Evolutionary conservation across 2,888 invertebrate genomes (phyloP).

Genomic region (Nomada flava): DNA sequence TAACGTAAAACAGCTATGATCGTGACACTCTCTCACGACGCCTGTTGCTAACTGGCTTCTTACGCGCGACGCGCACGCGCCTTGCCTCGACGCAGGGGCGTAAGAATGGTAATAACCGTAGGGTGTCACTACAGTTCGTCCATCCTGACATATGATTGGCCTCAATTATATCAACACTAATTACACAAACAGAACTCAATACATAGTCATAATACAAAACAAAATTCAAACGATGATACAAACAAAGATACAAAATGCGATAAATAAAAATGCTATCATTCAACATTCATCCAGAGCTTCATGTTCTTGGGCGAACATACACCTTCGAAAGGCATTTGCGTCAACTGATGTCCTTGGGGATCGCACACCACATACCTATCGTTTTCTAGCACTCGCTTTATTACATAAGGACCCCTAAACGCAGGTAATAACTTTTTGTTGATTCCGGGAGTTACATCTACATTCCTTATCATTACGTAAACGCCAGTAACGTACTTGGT

Average conservation of each 20-base stretch:
- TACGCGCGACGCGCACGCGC: too few species aligned
- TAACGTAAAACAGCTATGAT: too few species aligned
- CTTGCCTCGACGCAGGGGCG: too few species aligned
- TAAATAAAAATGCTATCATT: neutral
- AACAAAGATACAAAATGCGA: neutral
- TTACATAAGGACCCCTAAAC: constrained; percentile 32
- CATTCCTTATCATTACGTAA: constrained; percentile 29
- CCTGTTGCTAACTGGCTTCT: too few species aligned
- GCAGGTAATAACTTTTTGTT: constrained; percentile 30
- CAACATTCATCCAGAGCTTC: constrained; percentile 1
- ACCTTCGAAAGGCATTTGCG: constrained; percentile 18
- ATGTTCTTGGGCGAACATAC: constrained; percentile 12
- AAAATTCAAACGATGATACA: neutral
- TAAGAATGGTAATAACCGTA: neutral
- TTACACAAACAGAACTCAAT: neutral
- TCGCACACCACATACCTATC: constrained; percentile 28
- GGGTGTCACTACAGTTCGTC: constrained; percentile 2
- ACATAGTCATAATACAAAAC: neutral
- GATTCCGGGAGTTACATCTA: constrained; percentile 20
- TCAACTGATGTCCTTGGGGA: constrained; percentile 20
- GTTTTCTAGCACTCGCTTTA: constrained; percentile 5
- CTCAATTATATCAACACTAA: neutral
- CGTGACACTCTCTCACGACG: too few species aligned
- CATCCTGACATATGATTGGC: constrained; percentile 13
- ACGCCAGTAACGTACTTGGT: constrained; percentile 12